These are phyloP conservation scores for Listrodromus nycthemerus DNA, from an alignment of 2,888 invertebrate genomes.

Conservation along the genomic window DNA sequence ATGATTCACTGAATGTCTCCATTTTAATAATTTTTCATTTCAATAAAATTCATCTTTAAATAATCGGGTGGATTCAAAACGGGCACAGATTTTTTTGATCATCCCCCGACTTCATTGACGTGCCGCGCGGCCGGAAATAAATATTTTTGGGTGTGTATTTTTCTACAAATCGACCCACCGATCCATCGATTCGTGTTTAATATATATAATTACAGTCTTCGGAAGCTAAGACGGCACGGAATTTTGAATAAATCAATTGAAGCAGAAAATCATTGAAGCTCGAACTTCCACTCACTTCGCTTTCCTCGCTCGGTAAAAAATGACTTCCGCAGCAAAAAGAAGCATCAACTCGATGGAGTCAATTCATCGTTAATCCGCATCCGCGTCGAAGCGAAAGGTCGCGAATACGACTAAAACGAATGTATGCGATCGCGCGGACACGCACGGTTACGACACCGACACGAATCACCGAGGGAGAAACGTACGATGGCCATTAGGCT, in stretches of 20 bases:
- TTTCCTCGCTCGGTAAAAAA: no score
- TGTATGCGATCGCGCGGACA: background rate
- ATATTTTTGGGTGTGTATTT: background rate
- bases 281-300: no score
- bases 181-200: no score
- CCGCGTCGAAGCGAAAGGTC: constrained; percentile 10
- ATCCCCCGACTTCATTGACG: background rate
- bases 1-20: no score
- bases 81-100: background rate
- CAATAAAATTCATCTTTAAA: background rate
- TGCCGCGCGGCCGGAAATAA: background rate
- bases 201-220: no score
- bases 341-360: background rate
- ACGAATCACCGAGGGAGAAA: constrained; percentile 68
- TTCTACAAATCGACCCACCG: background rate
- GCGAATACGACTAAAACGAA: background rate
- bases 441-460: background rate
- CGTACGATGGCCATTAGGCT: constrained; percentile 79
- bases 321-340: no score
- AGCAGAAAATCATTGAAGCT: no score
- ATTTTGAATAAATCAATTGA: no score
- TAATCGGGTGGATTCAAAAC: background rate
- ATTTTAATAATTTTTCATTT: background rate
- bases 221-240: no score
- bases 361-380: background rate